Conservation (phyloP, 1,140 invertebrate genomes). For the Nymphalis io region DNA sequence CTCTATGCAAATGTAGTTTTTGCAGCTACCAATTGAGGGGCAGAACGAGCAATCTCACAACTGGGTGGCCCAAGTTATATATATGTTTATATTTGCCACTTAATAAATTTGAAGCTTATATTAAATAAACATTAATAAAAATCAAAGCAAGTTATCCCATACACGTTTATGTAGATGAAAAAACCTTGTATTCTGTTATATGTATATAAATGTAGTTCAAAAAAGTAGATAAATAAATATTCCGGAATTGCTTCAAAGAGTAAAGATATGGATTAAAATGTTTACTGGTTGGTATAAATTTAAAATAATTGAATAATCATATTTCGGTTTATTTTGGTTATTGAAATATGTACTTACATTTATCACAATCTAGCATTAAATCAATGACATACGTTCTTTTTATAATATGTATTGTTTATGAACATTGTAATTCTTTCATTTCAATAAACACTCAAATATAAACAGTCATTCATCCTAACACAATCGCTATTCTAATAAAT, state of each 20-base stretch:
- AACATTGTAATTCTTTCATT: conserved; percentile 32
- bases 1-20: conserved; percentile 79
- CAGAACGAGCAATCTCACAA: conserved; percentile 49
- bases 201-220: too few species aligned
- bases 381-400: neutral
- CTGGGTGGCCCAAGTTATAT: conserved; percentile 62
- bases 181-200: too few species aligned
- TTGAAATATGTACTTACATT: conserved; percentile 11
- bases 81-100: neutral
- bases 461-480: conserved; percentile 45
- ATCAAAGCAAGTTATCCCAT: too few species aligned
- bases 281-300: too few species aligned
- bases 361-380: neutral
- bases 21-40: conserved; percentile 72
- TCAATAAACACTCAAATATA: conserved; percentile 35
- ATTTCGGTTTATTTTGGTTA: neutral
- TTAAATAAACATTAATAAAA: too few species aligned
- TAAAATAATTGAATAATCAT: too few species aligned
- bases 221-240: too few species aligned
- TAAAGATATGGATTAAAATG: too few species aligned
- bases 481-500: conserved; percentile 71
- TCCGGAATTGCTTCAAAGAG: too few species aligned
- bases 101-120: too few species aligned
- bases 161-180: too few species aligned
- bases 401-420: conserved; percentile 19